Conservation (phyloP, 2,797 vertebrate species). For the Hyperoplus immaculatus region DNA sequence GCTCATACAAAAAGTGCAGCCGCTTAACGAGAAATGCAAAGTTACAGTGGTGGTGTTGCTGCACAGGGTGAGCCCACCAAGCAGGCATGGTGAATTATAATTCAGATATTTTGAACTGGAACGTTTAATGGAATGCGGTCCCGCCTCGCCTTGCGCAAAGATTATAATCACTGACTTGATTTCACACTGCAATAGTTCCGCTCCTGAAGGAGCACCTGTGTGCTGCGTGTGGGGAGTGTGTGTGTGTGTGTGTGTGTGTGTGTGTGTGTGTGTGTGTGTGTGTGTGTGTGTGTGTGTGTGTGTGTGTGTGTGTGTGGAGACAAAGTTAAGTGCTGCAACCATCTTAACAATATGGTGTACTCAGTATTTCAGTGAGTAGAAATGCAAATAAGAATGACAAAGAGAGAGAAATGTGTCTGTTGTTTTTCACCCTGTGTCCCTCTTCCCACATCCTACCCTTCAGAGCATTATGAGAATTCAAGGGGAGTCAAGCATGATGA, state of each 20-base stretch:
- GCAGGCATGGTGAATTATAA: constrained; percentile 47
- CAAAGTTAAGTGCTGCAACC: constrained; percentile 19
- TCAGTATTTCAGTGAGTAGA: constrained; percentile 24
- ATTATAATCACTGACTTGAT: constrained; percentile 81
- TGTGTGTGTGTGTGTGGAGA: not conserved
- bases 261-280: constrained; percentile 2
- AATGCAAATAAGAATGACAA: constrained; percentile 20
- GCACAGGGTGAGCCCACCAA: constrained; percentile 33
- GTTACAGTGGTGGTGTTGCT: constrained; percentile 31
- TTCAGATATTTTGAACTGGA: constrained; percentile 70
- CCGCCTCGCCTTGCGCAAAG: constrained; percentile 57
- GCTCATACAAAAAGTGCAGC: constrained; percentile 16
- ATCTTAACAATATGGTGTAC: constrained; percentile 4
- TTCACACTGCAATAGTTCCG: constrained; percentile 72
- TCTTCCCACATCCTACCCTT: constrained; percentile 19
- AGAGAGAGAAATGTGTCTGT: constrained; percentile 34
- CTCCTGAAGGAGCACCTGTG: constrained; percentile 61
- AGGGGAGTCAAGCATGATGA: constrained; percentile 51
- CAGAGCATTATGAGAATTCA: constrained; percentile 24
- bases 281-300: not conserved
- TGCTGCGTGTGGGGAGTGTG: constrained; percentile 6
- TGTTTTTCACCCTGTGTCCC: constrained; percentile 10
- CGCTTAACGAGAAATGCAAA: constrained; percentile 12
- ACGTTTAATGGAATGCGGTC: constrained; percentile 66
- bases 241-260: constrained; percentile 11